Evolutionary conservation across 1,140 invertebrate species (phyloP).

Genomic region (Drosophila tsacasi): DNA sequence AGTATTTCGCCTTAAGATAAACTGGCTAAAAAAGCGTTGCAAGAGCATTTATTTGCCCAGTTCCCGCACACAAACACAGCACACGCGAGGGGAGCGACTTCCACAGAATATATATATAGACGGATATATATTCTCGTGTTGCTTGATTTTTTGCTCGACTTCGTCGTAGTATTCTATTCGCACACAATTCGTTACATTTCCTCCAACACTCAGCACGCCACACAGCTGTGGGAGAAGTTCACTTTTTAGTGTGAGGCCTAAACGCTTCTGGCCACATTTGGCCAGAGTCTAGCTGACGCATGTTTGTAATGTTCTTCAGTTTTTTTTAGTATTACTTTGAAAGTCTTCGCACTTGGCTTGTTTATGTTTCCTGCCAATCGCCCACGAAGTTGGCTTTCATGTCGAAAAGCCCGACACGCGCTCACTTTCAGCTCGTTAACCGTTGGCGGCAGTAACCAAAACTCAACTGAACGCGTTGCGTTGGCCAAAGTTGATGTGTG

Average conservation of each 20-base stretch:
- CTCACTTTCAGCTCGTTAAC: constrained; percentile 49
- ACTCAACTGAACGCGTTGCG: constrained; percentile 71
- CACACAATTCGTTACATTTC: constrained; percentile 37
- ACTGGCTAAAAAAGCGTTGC: constrained; percentile 80
- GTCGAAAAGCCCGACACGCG: constrained; percentile 32
- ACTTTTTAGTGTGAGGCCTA: constrained; percentile 18
- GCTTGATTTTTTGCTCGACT: constrained; percentile 40
- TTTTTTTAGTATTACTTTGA: neutral
- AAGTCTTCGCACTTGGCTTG: constrained; percentile 40
- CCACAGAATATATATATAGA: constrained; percentile 21
- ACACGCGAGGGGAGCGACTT: constrained; percentile 15
- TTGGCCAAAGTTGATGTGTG: constrained; percentile 35
- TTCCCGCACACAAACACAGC: constrained; percentile 36
- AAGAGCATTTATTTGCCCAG: constrained; percentile 78
- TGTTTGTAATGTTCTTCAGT: constrained; percentile 21
- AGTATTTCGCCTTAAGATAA: constrained; percentile 81
- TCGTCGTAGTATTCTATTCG: constrained; percentile 21
- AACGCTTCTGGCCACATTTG: constrained; percentile 33
- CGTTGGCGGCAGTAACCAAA: constrained; percentile 79
- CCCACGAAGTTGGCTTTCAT: constrained; percentile 42
- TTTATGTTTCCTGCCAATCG: constrained; percentile 52
- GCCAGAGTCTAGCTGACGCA: constrained; percentile 38
- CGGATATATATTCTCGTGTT: constrained; percentile 38
- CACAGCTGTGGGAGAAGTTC: constrained; percentile 24
- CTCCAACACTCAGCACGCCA: constrained; percentile 5